phyloP scores from a whole-genome alignment of 2,797 vertebrate genomes.

The Urosaurus nigricauda region DNA sequence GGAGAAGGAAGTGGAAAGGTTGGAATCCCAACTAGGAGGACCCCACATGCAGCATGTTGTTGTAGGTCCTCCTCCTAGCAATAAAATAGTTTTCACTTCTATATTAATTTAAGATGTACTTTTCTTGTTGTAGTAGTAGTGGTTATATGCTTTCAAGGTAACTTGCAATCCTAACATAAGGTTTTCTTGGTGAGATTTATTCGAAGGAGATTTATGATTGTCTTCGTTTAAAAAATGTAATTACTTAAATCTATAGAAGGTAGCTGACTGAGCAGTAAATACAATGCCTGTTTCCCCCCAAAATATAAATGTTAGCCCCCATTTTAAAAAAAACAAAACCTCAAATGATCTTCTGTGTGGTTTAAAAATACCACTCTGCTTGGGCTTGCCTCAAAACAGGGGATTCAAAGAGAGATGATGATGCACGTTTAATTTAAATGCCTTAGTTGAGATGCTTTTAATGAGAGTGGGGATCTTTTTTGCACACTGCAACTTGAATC shows the following conservation, averaged over 20 bases:
- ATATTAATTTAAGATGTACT: not conserved
- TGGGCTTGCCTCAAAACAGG: conserved; percentile 40
- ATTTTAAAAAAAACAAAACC: conserved; percentile 28
- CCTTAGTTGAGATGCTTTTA: conserved; percentile 57
- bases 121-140: not conserved
- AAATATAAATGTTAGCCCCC: not conserved
- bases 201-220: too few species aligned
- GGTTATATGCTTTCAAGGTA: too few species aligned
- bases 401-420: conserved; percentile 46
- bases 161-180: too few species aligned
- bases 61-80: not conserved
- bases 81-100: not conserved
- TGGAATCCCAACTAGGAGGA: too few species aligned
- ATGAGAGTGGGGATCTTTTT: not conserved
- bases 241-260: not conserved
- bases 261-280: not conserved
- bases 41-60: too few species aligned
- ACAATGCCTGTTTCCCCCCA: not conserved
- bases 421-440: conserved; percentile 62
- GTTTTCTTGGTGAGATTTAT: too few species aligned
- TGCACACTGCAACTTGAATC: conserved; percentile 61
- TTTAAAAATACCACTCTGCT: conserved; percentile 33
- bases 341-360: conserved; percentile 35
- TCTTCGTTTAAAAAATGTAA: too few species aligned
- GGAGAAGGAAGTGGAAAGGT: too few species aligned